A percentile compares a stretch with the other conserved stretches of the same genome.
Evolutionary conservation across 2,113 vertebrate genomes (phyloP).

Genomic region (Aspidoscelis tigris): DNA sequence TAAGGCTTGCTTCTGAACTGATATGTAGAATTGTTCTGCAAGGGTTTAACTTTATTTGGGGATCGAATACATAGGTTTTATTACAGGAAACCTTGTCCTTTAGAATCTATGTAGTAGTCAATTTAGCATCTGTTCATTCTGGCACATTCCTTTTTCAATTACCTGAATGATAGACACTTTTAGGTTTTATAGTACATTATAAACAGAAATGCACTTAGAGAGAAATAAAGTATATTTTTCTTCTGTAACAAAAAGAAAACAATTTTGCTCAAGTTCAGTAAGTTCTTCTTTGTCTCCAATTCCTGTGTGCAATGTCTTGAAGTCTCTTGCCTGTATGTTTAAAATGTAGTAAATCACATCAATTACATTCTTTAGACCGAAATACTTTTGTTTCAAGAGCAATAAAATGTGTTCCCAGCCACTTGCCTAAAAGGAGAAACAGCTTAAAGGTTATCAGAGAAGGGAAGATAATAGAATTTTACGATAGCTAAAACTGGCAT

Average conservation of each 20-base stretch:
- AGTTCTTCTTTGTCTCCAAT: conserved; percentile 50
- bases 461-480: conserved; percentile 63
- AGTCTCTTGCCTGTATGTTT: conserved; percentile 47
- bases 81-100: conserved; percentile 59
- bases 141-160: conserved; percentile 76
- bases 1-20: neutral
- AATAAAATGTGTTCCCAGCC: conserved; percentile 65
- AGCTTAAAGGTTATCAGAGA: conserved; percentile 75
- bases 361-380: conserved; percentile 47
- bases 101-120: conserved; percentile 64
- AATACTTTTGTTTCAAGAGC: conserved; percentile 51
- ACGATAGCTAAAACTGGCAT: conserved; percentile 52
- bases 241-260: conserved; percentile 60
- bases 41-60: conserved; percentile 52
- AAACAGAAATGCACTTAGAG: conserved; percentile 65
- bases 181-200: conserved; percentile 75
- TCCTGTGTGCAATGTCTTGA: conserved; percentile 48
- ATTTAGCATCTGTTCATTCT: conserved; percentile 67
- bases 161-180: conserved; percentile 77
- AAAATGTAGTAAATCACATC: conserved; percentile 63
- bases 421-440: conserved; percentile 62
- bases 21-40: conserved; percentile 49
- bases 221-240: conserved; percentile 68
- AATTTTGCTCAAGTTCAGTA: conserved; percentile 57
- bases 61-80: conserved; percentile 48